Conservation (phyloP, 2,888 invertebrate genomes). For the Netelia fuscicornis region DNA sequence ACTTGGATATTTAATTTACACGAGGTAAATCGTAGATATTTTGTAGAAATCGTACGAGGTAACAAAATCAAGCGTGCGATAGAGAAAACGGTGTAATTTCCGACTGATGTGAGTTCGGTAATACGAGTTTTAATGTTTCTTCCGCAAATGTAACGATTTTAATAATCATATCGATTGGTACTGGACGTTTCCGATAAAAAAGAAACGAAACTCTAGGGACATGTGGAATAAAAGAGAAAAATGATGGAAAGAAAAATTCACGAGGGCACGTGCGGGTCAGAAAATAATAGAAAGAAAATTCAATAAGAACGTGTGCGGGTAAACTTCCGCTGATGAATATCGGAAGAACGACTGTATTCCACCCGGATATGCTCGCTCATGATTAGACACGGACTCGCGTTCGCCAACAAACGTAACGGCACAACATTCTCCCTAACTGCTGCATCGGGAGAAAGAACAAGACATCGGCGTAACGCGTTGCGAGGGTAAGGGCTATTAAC, state of each 20-base stretch:
- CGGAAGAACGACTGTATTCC: neutral
- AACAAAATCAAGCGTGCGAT: no score
- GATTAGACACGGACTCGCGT: constrained; percentile 2
- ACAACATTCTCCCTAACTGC: neutral
- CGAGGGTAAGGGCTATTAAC: constrained; percentile 23
- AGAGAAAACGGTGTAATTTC: no score
- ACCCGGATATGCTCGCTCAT: constrained; percentile 11
- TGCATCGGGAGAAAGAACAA: constrained; percentile 3
- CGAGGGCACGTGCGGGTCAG: neutral
- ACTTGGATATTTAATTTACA: no score
- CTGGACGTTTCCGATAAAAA: neutral
- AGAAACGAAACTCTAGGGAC: neutral
- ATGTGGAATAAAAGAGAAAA: neutral
- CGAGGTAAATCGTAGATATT: no score
- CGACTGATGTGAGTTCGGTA: no score
- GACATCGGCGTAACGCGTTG: constrained; percentile 26
- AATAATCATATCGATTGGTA: neutral
- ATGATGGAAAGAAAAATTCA: neutral
- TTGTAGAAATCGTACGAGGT: no score
- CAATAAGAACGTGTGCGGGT: neutral
- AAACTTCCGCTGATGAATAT: neutral
- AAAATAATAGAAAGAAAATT: neutral
- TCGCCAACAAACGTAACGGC: neutral
- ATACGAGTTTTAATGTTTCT: no score
- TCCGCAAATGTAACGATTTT: no score